A percentile compares a stretch with the other conserved stretches of the same genome.
These are phyloP conservation scores for Trypoxylus dichotomus DNA, from an alignment of 1,140 invertebrate species.

Conservation along the genomic window DNA sequence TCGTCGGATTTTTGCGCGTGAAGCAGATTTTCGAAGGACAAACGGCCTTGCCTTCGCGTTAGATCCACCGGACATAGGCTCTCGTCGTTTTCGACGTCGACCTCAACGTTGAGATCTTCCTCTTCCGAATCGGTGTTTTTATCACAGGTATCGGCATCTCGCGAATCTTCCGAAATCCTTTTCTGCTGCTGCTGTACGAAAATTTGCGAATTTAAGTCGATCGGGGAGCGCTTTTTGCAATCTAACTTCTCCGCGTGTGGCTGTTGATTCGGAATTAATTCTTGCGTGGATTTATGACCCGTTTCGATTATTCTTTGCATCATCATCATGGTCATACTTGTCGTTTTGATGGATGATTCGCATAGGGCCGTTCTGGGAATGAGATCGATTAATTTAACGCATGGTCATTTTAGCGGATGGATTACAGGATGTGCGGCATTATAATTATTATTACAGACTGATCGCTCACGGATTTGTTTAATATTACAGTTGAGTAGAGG, in stretches of 20 bases:
- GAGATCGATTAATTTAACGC: not conserved
- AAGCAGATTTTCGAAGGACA: slow-evolving; percentile 43
- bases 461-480: not conserved
- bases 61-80: slow-evolving; percentile 54
- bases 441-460: no score
- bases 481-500: no score
- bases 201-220: not conserved
- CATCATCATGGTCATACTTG: slow-evolving; percentile 57
- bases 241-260: slow-evolving; percentile 28
- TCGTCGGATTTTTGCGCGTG: slow-evolving; percentile 39
- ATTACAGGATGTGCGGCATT: not conserved
- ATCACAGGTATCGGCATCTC: slow-evolving; percentile 50
- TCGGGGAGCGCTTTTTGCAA: slow-evolving; percentile 28
- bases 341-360: not conserved
- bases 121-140: slow-evolving; percentile 50
- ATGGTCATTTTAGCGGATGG: slow-evolving; percentile 11
- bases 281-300: slow-evolving; percentile 42
- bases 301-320: slow-evolving; percentile 53
- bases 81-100: slow-evolving; percentile 52
- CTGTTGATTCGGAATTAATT: slow-evolving; percentile 33
- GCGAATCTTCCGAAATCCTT: slow-evolving; percentile 47
- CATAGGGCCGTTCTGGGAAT: not conserved
- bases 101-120: slow-evolving; percentile 52
- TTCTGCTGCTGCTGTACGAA: slow-evolving; percentile 41
- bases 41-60: slow-evolving; percentile 49